These are phyloP conservation scores for Tricholauxania praeusta DNA, from an alignment of 2,888 invertebrate genomes.

Conservation along the genomic window DNA sequence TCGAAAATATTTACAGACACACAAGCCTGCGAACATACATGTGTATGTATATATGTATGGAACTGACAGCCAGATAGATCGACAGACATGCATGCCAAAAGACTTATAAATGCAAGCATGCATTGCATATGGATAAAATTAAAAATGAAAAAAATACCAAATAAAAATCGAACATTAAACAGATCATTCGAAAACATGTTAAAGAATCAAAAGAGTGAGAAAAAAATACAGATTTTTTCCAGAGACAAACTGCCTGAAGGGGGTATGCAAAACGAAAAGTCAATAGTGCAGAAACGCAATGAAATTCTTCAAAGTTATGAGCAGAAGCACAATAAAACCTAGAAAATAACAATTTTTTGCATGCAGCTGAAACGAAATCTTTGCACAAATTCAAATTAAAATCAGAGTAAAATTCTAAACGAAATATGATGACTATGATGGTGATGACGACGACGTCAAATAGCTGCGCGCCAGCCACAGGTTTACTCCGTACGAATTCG, in stretches of 20 bases:
- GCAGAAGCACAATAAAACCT: neutral
- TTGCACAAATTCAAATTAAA: slow-evolving; percentile 35
- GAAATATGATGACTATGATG: slow-evolving; percentile 22
- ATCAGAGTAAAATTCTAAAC: slow-evolving; percentile 21
- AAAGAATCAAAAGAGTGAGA: neutral
- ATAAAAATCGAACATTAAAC: slow-evolving; percentile 30
- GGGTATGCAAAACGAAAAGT: slow-evolving; percentile 29
- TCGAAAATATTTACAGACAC: slow-evolving; percentile 29
- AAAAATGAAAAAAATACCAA: slow-evolving; percentile 11
- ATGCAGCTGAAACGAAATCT: slow-evolving; percentile 32
- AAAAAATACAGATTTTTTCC: neutral
- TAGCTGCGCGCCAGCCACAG: slow-evolving; percentile 12
- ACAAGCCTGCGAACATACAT: neutral
- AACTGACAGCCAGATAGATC: neutral
- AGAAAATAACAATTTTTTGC: slow-evolving; percentile 15
- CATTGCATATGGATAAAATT: neutral
- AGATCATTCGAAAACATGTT: slow-evolving; percentile 26
- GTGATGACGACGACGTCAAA: neutral
- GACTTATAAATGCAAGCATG: neutral
- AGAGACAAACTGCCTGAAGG: neutral
- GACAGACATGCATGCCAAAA: slow-evolving; percentile 6
- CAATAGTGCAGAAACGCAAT: slow-evolving; percentile 36
- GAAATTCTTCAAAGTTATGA: slow-evolving; percentile 26
- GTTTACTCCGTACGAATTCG: neutral
- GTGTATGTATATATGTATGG: no score